phyloP scores from a whole-genome alignment of 2,888 invertebrate species.

The Lochmaea crataegi region DNA sequence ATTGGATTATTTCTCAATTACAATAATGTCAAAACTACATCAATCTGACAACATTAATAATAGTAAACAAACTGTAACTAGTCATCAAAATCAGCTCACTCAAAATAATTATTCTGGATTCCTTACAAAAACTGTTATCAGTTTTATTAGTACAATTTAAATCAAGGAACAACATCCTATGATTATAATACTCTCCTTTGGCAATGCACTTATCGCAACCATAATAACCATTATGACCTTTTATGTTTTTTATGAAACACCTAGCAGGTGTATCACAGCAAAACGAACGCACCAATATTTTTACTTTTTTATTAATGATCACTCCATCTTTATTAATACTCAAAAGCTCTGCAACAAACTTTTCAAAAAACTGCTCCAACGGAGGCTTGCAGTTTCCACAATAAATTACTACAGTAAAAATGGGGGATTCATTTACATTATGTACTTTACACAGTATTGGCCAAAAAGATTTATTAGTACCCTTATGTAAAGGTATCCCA shows the following conservation, averaged over 20 bases:
- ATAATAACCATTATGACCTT: slow-evolving; percentile 49
- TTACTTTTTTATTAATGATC: neutral
- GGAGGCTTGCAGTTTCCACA: slow-evolving; percentile 35
- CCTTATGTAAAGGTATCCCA: neutral
- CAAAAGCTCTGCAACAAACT: slow-evolving; percentile 25
- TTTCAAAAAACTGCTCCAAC: slow-evolving; percentile 35
- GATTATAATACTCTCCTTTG: slow-evolving; percentile 39
- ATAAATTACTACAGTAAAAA: no score
- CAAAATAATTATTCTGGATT: no score
- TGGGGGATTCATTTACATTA: slow-evolving; percentile 32
- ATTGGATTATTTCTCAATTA: no score
- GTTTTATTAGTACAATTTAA: slow-evolving; percentile 41
- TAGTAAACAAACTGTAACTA: no score
- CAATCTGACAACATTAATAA: no score
- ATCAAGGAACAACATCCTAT: slow-evolving; percentile 44
- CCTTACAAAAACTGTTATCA: slow-evolving; percentile 35
- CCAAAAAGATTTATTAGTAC: neutral
- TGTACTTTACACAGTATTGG: neutral
- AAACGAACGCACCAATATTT: neutral
- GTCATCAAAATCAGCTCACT: no score
- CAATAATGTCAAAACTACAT: no score
- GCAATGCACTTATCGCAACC: slow-evolving; percentile 43
- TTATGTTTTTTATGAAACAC: slow-evolving; percentile 38
- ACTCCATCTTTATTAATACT: slow-evolving; percentile 6
- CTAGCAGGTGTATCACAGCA: slow-evolving; percentile 31